Percentiles rank a stretch among this genome's conserved stretches.
Conservation (phyloP, 1,140 invertebrate species). For the Tetranychus urticae region DNA sequence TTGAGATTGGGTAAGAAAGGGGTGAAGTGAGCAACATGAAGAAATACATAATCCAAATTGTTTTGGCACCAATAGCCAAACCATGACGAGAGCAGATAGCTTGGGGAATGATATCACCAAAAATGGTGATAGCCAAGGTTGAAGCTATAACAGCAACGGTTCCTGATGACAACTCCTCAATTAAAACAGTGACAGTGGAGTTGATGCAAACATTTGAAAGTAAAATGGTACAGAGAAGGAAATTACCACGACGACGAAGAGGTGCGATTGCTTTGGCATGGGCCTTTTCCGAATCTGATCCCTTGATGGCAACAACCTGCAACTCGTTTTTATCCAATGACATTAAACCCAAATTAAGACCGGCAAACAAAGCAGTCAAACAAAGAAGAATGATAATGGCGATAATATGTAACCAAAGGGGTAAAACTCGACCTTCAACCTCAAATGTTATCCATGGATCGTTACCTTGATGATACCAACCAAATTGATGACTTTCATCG, state of each 20-base stretch:
- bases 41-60: constrained; percentile 34
- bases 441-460: constrained; percentile 15
- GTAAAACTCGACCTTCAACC: constrained; percentile 18
- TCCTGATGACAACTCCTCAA: constrained; percentile 74
- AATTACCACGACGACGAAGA: constrained; percentile 77
- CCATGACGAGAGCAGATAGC: constrained; percentile 83
- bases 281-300: constrained; percentile 20
- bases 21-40: constrained; percentile 89
- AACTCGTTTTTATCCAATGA: constrained; percentile 61
- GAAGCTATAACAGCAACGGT: constrained; percentile 56
- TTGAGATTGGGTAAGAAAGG: constrained; percentile 75
- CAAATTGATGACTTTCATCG: neutral
- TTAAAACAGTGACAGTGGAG: constrained; percentile 77
- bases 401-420: constrained; percentile 23
- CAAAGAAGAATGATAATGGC: constrained; percentile 35
- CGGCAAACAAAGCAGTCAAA: constrained; percentile 68
- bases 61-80: constrained; percentile 79
- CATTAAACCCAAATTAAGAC: constrained; percentile 90
- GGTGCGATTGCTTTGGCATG: constrained; percentile 57
- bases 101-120: constrained; percentile 86
- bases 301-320: constrained; percentile 15
- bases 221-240: constrained; percentile 72
- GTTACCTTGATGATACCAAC: constrained; percentile 17
- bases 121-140: constrained; percentile 75
- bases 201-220: constrained; percentile 95